A percentile compares a stretch with the other conserved stretches of the same genome.
Conservation (phyloP, 2,113 vertebrate genomes). For the Pseudorasbora parva region DNA sequence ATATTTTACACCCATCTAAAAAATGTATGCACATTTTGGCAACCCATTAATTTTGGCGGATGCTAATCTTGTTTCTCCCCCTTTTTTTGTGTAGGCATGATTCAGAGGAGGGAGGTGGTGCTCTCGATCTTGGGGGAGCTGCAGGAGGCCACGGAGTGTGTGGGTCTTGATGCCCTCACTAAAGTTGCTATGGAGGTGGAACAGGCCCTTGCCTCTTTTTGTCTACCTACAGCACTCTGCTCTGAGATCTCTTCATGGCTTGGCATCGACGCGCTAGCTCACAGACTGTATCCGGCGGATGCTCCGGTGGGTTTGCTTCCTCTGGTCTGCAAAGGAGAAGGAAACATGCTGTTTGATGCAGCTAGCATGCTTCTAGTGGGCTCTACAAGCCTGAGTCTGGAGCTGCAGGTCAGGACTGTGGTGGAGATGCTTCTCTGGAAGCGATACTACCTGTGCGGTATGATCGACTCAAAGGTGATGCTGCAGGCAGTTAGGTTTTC, state of each 20-base stretch:
- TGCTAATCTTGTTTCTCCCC: background rate
- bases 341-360: slow-evolving; percentile 90
- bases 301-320: slow-evolving; percentile 87
- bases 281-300: slow-evolving; percentile 86
- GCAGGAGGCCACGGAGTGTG: slow-evolving; percentile 89
- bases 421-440: slow-evolving; percentile 95
- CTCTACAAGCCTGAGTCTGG: slow-evolving; percentile 83
- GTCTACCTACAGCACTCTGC: slow-evolving; percentile 75
- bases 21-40: background rate
- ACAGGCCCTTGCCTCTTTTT: slow-evolving; percentile 79
- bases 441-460: slow-evolving; percentile 90
- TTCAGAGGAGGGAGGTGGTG: slow-evolving; percentile 86
- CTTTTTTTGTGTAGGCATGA: slow-evolving; percentile 77
- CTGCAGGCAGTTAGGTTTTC: slow-evolving; percentile 93
- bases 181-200: slow-evolving; percentile 81
- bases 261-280: slow-evolving; percentile 83
- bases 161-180: slow-evolving; percentile 83
- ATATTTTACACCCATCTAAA: background rate
- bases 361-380: slow-evolving; percentile 89
- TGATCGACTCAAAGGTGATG: slow-evolving; percentile 98
- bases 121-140: slow-evolving; percentile 86
- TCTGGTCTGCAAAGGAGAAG: slow-evolving; percentile 85
- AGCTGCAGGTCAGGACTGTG: slow-evolving; percentile 91
- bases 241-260: slow-evolving; percentile 79
- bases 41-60: background rate